Percentiles rank a stretch among this genome's conserved stretches.
phyloP scores from a whole-genome alignment of 2,113 vertebrate species.

The Nycticryphes semicollaris region DNA sequence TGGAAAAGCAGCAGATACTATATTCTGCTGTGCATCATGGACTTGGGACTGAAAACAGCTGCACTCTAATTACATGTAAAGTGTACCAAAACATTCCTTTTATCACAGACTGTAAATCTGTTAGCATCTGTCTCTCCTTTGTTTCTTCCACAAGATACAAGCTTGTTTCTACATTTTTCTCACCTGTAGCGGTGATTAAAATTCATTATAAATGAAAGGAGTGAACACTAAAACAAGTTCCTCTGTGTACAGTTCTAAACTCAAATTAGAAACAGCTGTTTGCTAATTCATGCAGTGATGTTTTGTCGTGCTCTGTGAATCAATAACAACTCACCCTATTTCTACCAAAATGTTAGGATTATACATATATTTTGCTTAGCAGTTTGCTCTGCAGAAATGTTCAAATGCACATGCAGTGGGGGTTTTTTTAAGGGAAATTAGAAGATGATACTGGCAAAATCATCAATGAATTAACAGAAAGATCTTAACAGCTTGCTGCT shows the following conservation, averaged over 20 bases:
- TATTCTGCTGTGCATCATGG: conserved; percentile 76
- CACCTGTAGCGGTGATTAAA: conserved; percentile 89
- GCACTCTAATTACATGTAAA: conserved; percentile 91
- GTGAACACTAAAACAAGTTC: conserved; percentile 88
- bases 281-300: conserved; percentile 88
- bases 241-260: conserved; percentile 87
- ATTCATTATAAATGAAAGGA: conserved; percentile 88
- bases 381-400: conserved; percentile 34
- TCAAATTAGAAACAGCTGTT: conserved; percentile 93
- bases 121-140: conserved; percentile 84
- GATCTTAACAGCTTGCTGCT: not conserved
- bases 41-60: conserved; percentile 84
- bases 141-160: conserved; percentile 87
- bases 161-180: conserved; percentile 90
- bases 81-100: conserved; percentile 87
- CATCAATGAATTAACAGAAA: not conserved
- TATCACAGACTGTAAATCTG: conserved; percentile 87
- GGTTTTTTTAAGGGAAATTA: not conserved
- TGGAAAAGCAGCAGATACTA: conserved; percentile 77
- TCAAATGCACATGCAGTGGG: not conserved
- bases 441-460: not conserved
- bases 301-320: conserved; percentile 85
- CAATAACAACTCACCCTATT: conserved; percentile 82
- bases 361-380: conserved; percentile 56
- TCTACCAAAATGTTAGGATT: conserved; percentile 73